phyloP scores from a whole-genome alignment of 2,888 invertebrate genomes.

The Drosophila nr. medialis region DNA sequence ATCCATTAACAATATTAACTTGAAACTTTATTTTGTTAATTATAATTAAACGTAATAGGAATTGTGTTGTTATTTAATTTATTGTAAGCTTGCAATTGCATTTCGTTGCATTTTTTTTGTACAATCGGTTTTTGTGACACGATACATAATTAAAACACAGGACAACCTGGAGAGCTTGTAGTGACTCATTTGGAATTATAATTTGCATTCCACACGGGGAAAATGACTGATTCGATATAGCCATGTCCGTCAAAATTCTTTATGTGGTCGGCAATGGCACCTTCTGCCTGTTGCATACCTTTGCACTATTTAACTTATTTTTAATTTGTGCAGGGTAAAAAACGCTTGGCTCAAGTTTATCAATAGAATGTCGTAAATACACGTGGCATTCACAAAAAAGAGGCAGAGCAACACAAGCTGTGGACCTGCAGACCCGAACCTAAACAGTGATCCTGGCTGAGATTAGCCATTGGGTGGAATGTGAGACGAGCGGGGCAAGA shows the following conservation, averaged over 20 bases:
- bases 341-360: conserved; percentile 60
- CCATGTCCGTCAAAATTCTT: not conserved
- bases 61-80: not conserved
- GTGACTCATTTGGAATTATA: not conserved
- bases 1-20: not conserved
- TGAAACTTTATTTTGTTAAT: not conserved
- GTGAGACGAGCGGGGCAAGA: conserved; percentile 17
- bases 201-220: not conserved
- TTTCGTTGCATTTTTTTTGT: not conserved
- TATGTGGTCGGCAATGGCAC: not conserved
- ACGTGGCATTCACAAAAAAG: conserved; percentile 46
- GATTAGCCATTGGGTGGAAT: conserved; percentile 1
- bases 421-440: conserved; percentile 15
- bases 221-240: not conserved
- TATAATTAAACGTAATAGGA: not conserved
- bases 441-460: not conserved
- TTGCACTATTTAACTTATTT: not conserved
- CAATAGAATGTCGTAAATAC: conserved; percentile 76
- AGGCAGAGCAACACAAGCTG: conserved; percentile 14
- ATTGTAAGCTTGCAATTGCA: not conserved
- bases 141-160: not conserved
- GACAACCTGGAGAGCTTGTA: not conserved
- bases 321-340: not conserved
- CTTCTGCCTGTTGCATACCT: not conserved
- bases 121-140: not conserved